These are phyloP conservation scores for Arctia plantaginis DNA, from an alignment of 2,888 invertebrate species.

Conservation along the genomic window DNA sequence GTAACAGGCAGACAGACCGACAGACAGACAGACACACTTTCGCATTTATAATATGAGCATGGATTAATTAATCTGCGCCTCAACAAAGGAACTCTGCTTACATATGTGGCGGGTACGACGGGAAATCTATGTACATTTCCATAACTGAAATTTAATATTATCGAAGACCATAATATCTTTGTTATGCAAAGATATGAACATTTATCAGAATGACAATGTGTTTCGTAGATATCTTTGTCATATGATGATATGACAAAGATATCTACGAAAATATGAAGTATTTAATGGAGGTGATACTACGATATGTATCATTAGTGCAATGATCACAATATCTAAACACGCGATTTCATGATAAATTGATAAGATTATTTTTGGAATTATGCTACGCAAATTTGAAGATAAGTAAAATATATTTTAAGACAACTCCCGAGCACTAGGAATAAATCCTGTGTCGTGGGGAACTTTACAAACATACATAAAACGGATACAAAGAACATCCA, in stretches of 20 bases:
- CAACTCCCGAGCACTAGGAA: too few species aligned
- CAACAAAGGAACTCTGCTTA: neutral
- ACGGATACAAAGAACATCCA: too few species aligned
- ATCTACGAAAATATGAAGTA: neutral
- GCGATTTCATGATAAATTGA: slow-evolving; percentile 8
- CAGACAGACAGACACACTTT: too few species aligned
- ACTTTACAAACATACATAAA: too few species aligned
- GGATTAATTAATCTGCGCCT: too few species aligned
- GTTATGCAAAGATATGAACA: neutral
- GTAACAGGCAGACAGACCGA: too few species aligned
- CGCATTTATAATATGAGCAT: too few species aligned
- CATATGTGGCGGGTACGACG: neutral
- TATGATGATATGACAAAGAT: neutral
- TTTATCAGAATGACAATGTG: neutral
- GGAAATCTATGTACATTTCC: neutral
- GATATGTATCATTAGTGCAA: neutral
- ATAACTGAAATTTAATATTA: neutral
- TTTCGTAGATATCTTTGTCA: neutral
- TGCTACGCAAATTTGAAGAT: neutral
- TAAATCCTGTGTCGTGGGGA: too few species aligned
- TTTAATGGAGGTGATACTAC: neutral
- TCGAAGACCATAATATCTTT: neutral
- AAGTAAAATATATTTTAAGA: too few species aligned
- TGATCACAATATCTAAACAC: neutral
- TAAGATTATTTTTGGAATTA: slow-evolving; percentile 4